A percentile compares a stretch with the other conserved stretches of the same genome.
phyloP scores from a whole-genome alignment of 1,140 invertebrate species.

The Cherax destructor region DNA sequence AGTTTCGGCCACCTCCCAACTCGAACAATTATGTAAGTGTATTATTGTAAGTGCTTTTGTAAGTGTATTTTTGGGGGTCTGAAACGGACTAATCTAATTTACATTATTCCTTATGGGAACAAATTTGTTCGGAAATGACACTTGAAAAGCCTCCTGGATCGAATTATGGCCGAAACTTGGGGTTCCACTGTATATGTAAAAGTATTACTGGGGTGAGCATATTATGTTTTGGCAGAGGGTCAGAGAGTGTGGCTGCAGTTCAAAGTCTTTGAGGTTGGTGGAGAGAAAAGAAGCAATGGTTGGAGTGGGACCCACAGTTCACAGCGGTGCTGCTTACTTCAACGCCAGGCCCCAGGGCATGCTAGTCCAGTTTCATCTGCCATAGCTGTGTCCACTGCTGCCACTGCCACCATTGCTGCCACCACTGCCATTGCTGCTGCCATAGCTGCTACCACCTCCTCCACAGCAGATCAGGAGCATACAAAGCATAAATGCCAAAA shows the following conservation, averaged over 20 bases:
- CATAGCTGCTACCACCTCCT: neutral
- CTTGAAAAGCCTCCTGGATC: too few relatives aligned
- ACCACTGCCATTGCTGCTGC: neutral
- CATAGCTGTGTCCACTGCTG: neutral
- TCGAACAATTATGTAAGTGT: too few relatives aligned
- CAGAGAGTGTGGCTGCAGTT: constrained; percentile 61
- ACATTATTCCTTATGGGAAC: too few relatives aligned
- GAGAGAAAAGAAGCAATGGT: neutral
- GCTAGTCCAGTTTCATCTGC: neutral
- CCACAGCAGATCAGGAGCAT: neutral
- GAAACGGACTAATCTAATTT: too few relatives aligned
- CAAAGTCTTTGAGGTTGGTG: constrained; percentile 54
- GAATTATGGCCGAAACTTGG: too few relatives aligned
- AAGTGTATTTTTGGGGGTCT: too few relatives aligned
- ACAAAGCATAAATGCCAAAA: constrained; percentile 18
- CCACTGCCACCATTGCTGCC: neutral
- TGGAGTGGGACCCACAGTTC: neutral
- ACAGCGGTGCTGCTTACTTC: neutral
- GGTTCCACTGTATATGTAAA: too few relatives aligned
- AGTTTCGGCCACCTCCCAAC: too few relatives aligned
- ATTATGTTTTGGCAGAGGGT: constrained; percentile 14
- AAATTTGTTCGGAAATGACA: too few relatives aligned
- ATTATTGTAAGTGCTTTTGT: too few relatives aligned
- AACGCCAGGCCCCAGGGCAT: neutral
- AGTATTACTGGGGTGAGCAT: too few relatives aligned